Evolutionary conservation across 2,888 invertebrate species (phyloP).

Genomic region (Cheilosia pagana): DNA sequence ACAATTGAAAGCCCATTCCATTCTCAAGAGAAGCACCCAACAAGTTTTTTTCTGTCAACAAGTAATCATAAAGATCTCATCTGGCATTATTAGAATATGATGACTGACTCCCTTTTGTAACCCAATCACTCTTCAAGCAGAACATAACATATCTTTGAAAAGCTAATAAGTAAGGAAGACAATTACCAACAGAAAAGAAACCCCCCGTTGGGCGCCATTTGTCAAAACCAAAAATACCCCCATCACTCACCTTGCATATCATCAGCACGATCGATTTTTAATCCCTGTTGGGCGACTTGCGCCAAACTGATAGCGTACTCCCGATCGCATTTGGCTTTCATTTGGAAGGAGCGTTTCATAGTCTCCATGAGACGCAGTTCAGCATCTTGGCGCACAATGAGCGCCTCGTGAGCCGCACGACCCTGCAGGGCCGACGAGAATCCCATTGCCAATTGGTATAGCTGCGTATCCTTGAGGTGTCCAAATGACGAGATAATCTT

Average conservation of each 20-base stretch:
- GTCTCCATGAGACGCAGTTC: constrained; percentile 96
- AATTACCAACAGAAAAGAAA: neutral
- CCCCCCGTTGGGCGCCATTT: neutral
- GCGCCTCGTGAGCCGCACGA: constrained; percentile 94
- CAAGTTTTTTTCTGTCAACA: too few relatives aligned
- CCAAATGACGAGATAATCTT: constrained; percentile 50
- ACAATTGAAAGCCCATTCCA: too few relatives aligned
- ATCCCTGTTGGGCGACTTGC: constrained; percentile 91
- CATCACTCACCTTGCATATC: constrained; percentile 82
- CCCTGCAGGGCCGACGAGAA: constrained; percentile 95
- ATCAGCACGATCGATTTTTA: constrained; percentile 89
- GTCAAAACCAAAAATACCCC: neutral
- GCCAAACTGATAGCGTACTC: constrained; percentile 94
- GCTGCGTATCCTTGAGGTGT: constrained; percentile 54
- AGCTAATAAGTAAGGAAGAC: too few relatives aligned
- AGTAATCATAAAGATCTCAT: too few relatives aligned
- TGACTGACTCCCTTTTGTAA: too few relatives aligned
- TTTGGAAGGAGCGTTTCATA: constrained; percentile 93
- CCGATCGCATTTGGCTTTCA: constrained; percentile 95
- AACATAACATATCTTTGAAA: too few relatives aligned
- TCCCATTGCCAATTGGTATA: constrained; percentile 86
- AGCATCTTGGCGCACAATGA: constrained; percentile 95
- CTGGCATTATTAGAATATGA: too few relatives aligned
- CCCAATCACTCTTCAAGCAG: too few relatives aligned
- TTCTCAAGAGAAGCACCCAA: too few relatives aligned